Percentiles rank a stretch among this genome's conserved stretches.
Conservation (phyloP, 2,888 invertebrate genomes). For the Drosophila setosimentum region DNA sequence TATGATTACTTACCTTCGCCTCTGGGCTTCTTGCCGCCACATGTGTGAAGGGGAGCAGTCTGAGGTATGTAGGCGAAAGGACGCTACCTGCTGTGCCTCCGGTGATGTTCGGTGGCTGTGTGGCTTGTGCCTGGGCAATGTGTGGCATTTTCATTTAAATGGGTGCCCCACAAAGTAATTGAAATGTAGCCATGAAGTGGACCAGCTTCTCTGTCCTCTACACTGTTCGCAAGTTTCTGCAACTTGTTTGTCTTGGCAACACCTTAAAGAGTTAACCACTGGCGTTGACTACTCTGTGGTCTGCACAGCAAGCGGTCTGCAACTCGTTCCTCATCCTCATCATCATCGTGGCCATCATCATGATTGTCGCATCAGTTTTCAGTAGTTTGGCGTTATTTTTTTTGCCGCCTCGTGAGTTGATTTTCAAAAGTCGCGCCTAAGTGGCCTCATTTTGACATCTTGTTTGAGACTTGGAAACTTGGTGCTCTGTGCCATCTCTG, state of each 20-base stretch:
- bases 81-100: conserved; percentile 49
- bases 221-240: conserved; percentile 12
- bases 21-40: conserved; percentile 32
- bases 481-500: conserved; percentile 4
- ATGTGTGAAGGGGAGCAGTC: conserved; percentile 23
- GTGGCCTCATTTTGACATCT: conserved; percentile 81
- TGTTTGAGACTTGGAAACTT: conserved; percentile 40
- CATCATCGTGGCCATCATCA: conserved; percentile 30
- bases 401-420: conserved; percentile 64
- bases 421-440: conserved; percentile 77
- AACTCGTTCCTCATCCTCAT: conserved; percentile 38
- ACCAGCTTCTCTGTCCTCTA: conserved; percentile 21
- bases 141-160: conserved; percentile 80
- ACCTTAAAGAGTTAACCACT: conserved; percentile 73
- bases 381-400: conserved; percentile 20
- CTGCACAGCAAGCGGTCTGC: conserved; percentile 71
- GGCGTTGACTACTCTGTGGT: conserved; percentile 44
- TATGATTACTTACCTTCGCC: conserved; percentile 71
- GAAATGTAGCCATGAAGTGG: conserved; percentile 71
- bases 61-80: conserved; percentile 1
- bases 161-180: conserved; percentile 74
- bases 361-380: conserved; percentile 48
- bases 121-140: conserved; percentile 71
- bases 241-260: conserved; percentile 77
- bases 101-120: conserved; percentile 23